Conservation (phyloP, 35 echinoderm and acorn worm genomes). For the Holothuria glaberrima region DNA sequence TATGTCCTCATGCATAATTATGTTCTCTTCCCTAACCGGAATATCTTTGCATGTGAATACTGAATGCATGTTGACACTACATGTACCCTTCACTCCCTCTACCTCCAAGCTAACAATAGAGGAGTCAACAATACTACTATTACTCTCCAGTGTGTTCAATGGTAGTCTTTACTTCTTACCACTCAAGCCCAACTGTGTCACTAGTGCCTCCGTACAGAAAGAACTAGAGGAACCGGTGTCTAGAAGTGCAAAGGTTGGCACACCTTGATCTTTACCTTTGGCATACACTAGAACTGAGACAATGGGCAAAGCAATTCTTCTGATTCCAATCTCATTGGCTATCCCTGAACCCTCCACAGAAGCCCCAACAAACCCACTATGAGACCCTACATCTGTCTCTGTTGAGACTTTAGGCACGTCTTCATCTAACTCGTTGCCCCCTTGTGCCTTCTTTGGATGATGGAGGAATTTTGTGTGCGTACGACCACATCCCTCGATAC, state of each 20-base stretch:
- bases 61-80: conserved; percentile 9
- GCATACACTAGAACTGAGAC: conserved; percentile 51
- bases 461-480: conserved; percentile 67
- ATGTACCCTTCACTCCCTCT: conserved; percentile 13
- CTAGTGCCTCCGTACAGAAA: conserved; percentile 59
- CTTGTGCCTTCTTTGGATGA: background rate
- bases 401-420: background rate
- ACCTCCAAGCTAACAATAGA: conserved; percentile 49
- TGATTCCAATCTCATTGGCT: conserved; percentile 45
- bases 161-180: conserved; percentile 13
- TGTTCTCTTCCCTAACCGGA: conserved; percentile 24
- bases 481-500: conserved; percentile 38
- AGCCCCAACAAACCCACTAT: conserved; percentile 23
- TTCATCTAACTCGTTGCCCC: background rate
- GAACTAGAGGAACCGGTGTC: conserved; percentile 67
- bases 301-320: conserved; percentile 67
- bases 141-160: conserved; percentile 38
- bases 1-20: conserved; percentile 52
- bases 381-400: background rate
- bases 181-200: conserved; percentile 13
- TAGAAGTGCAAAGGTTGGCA: conserved; percentile 32
- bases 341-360: background rate
- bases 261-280: background rate
- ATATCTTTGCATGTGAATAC: conserved; percentile 51
- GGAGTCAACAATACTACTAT: conserved; percentile 9